Base-by-base conservation (phyloP, 2,797 vertebrate genomes). In the Rhyacichthys aspro region DNA sequence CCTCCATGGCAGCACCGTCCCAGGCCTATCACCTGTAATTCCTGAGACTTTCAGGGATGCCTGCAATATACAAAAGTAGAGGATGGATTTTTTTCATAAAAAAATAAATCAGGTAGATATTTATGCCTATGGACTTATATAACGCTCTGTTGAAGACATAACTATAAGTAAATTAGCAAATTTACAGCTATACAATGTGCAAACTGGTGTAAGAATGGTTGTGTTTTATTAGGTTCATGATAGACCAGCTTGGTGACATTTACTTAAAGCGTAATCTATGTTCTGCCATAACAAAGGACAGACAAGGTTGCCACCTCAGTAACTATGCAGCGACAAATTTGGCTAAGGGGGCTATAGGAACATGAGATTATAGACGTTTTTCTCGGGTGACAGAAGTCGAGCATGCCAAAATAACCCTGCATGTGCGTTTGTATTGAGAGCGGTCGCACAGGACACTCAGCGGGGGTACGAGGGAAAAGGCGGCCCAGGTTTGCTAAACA, bases 1-100 rank as follows among this genome's bases (percentile, higher is more conserved):
- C 88, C 64, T 93, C 92, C 93, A 94, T 94, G 83, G 79, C 82
- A 87, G 85, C 74, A 34, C 28, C 17, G 46, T 43, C 63, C 46
- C 74, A 70, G 67, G 69, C 56, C 68, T 36, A 60, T 80, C 53
- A 9, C 66, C 81, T 53, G 50, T 59, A 76, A 53, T 59, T 70
- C 70, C 59, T 68, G 46, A 70, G 61, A 64, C 38, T 33, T 41
- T 36, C 52, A 42, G 50, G 41, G 47, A 65, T 2, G 18, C 42
- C 79, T 89, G 70, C 19, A 59, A 76, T 7, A 18, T 42, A 79
- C 8, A 69, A 33, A 68, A 15, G 63, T 17, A 52, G 44, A 7
- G 39, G 3, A 34, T 12, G 14, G 7, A 28, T 10, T 52, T n/a
- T 47, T 53, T 43, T 28, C 45, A 8, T 32, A 39, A 0, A 14